phyloP scores from a whole-genome alignment of 2,888 invertebrate species.

The Lagria hirta region DNA sequence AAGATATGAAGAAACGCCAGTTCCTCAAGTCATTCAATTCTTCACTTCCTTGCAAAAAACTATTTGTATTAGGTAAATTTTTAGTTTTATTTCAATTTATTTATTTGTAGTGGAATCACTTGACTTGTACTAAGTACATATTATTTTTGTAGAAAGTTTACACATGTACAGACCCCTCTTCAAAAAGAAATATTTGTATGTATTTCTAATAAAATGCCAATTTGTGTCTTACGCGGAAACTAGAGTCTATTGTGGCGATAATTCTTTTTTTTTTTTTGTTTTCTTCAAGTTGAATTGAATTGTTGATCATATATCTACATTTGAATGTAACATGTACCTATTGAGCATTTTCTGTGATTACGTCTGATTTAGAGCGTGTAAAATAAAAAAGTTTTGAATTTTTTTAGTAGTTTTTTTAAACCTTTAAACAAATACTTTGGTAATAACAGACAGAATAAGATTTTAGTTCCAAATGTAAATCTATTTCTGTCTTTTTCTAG shows the following conservation, averaged over 20 bases:
- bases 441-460: no score
- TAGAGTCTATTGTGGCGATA: conserved; percentile 6
- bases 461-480: no score
- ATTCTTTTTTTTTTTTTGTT: not conserved
- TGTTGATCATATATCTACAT: conserved; percentile 22
- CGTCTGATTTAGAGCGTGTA: conserved; percentile 19
- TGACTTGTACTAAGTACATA: conserved; percentile 10
- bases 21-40: no score
- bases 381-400: conserved; percentile 12
- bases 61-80: no score
- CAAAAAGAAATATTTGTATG: conserved; percentile 2
- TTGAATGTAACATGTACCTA: conserved; percentile 20
- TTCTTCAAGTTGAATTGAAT: conserved; percentile 9
- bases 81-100: no score
- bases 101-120: conserved; percentile 17
- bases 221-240: conserved; percentile 22
- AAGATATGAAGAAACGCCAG: no score
- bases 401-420: no score
- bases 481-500: no score
- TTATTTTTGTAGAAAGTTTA: conserved; percentile 1
- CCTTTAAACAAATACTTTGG: no score
- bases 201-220: conserved; percentile 14
- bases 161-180: not conserved
- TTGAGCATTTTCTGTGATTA: conserved; percentile 28
- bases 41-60: no score